A percentile compares a stretch with the other conserved stretches of the same genome.
Evolutionary conservation across 1,140 invertebrate genomes (phyloP).

Genomic region (Drosophila albomicans): DNA sequence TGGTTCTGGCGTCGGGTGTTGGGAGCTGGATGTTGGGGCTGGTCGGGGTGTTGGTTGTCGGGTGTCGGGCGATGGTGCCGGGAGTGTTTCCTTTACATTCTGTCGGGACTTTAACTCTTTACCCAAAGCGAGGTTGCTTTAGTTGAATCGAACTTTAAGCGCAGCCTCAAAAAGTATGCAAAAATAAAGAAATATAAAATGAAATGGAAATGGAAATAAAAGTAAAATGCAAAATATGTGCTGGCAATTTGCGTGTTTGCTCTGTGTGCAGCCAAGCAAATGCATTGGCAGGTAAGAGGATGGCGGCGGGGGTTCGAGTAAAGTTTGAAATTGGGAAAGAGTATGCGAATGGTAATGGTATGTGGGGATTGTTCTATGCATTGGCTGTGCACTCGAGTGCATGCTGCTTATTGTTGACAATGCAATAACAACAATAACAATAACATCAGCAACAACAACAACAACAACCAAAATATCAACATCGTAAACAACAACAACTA

Average conservation of each 20-base stretch:
- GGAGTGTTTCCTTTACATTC: constrained; percentile 17
- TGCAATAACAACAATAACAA: constrained; percentile 48
- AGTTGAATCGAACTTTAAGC: constrained; percentile 36
- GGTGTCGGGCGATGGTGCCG: no score
- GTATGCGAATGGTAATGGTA: constrained; percentile 1
- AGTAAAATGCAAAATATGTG: constrained; percentile 23
- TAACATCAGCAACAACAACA: constrained; percentile 30
- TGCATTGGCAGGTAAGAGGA: constrained; percentile 27
- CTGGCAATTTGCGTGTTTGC: constrained; percentile 36
- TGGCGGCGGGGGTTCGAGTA: not conserved
- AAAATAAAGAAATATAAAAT: constrained; percentile 11
- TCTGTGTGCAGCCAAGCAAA: constrained; percentile 51
- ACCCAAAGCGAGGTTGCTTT: constrained; percentile 1
- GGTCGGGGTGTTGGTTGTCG: not conserved
- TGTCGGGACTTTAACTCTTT: constrained; percentile 44
- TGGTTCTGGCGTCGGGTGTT: constrained; percentile 11
- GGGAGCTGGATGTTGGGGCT: not conserved
- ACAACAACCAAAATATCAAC: constrained; percentile 11
- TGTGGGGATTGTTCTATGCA: constrained; percentile 41
- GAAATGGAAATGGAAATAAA: not conserved
- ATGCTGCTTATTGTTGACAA: constrained; percentile 54
- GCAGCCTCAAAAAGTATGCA: constrained; percentile 16
- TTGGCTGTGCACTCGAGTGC: constrained; percentile 31
- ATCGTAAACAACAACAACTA: constrained; percentile 14
- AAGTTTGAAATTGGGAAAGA: not conserved